Base-by-base conservation (phyloP, 2,113 vertebrate species). In the Reinhardtius hippoglossoides region DNA sequence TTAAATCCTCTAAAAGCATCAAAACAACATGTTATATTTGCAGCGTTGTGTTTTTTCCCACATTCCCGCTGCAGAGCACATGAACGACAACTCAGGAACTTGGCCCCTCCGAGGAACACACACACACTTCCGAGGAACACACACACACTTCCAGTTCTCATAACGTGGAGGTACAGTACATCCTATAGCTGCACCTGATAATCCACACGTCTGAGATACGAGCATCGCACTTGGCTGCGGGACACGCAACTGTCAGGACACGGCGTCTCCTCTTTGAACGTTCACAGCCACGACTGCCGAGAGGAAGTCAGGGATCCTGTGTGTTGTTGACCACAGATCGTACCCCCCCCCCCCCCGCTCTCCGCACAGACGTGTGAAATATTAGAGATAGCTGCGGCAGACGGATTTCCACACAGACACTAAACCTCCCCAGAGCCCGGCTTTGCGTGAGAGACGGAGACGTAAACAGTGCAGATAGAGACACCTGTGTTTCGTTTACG, bases 321-420 rank as follows among this genome's bases (percentile, higher is more conserved):
- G 35, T 66, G 63, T 71, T 76, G 67, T 76, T 67, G 70, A 82
- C 66, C 68, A 20, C 80, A 72, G 78, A 76, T 57, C 15, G 8
- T 5, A 73, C 69, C 18, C 44, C 86, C 6, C 31, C 31, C 31
- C 31, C 27, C 80, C 80, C 58, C 50, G 23, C 69, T 71, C 74
- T 87, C 80, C 48, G 62, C 92, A 91, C 48, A 12, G 46, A 75
- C 31, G 63, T 89, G 92, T 78, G 87, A 94, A 92, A 94, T 95
- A 91, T 90, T 87, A 74, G 77, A 64, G 74, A 85, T 75, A 83
- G 72, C 78, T 92, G 92, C 76, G 82, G 91, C 60, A 78, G 70
- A 78, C 63, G 54, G 65, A 80, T 76, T 78, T 89, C 9, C 64
- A 59, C 78, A 80, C 44, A 37, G 56, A 78, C 76, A 67, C 71